Evolutionary conservation across 2,888 invertebrate genomes (phyloP), one percentile per base, ranked within the genome.

Genomic region (Adelphocoris suturalis): DNA sequence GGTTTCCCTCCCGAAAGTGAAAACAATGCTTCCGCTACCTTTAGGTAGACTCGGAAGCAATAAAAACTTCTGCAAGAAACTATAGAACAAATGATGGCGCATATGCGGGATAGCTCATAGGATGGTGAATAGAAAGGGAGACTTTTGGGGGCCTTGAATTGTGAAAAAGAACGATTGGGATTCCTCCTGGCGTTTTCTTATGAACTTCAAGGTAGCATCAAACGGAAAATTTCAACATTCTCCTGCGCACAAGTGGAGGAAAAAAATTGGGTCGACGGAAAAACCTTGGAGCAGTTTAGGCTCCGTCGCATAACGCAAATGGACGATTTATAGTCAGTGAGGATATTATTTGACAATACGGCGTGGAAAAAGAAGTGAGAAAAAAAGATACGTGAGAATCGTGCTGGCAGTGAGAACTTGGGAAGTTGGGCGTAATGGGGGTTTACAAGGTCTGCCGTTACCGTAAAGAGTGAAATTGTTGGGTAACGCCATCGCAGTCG

Each of bases 341-440:
- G 68, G 68, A 68, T 23, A 68, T 68, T 68, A 68, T 68, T 68
- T 68, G 68, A 68, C 68, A 68, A 23, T 68, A 27, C 23, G 68
- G 12, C 68, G 11, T 23, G 11, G 19, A 68, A 23, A 68, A 68
- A 68, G 68, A 46, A 28, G 76, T 37, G 76, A 76, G 46, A 76
- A 28, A 76, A 78, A 47, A 28, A 78, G 47, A 78, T 19, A 78
- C 78, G 78, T 78, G 78, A 78, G 78, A 78, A 78, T 78, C 78
- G 47, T 47, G 47, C 46, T 78, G 78, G 78, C 46, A 78, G 46
- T 78, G 78, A 46, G 78, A 78, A 47, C 46, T 78, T 76, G 76
- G 76, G 76, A 76, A 76, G 76, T 76, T 78, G 78, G 28, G 46
- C 16, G 78, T 78, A 78, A 78, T 78, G 78, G 78, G 37, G 4